Evolutionary conservation across 2,888 invertebrate genomes (phyloP), one percentile per base, ranked within the genome.

Genomic region (Linyphia triangularis): DNA sequence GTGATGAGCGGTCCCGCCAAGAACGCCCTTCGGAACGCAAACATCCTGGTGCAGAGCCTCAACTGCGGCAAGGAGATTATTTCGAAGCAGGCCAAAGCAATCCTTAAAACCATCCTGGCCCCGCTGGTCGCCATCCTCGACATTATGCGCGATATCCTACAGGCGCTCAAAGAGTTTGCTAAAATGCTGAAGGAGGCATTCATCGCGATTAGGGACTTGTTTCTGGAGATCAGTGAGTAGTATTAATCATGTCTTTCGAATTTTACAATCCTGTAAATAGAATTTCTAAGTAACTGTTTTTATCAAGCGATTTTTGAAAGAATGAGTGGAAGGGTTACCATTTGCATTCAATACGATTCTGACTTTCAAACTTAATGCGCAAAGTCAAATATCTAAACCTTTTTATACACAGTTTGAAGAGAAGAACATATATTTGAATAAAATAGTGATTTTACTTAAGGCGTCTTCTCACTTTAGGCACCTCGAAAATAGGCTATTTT

Each of bases 1-100:
- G 88, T 85, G 40, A 75, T 90, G 73, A 88, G 85, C 22, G 90
- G 90, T 0, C 90, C 90, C 0, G 59, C 67, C n/a, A 85, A 88
- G 51, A 88, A 90, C 40, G 81, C 81, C 22, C 61, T 88, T 59
- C 59, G 83, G 2, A 90, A 90, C 40, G 73, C 83, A 2, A 86
- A 88, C 37, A 65, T 90, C 16, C 81, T 90, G 13, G 70, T 86
- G 1, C 43, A 85, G 16, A 81, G 77, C 61, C 75, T 90, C 40
- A 82, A 84, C 24, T 90, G 90, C 67, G 88, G 88, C 28, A 84
- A 88, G 24, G 90, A 90, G 19, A 37, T 81, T 13, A 67, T 90
- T 16, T 22, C 59, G 30, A 90, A 88, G 28, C 84, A 90, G 43
- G 88, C 90, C 0, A 90, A 88, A 33, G 75, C 84, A 28, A 73